Evolutionary conservation across 2,888 invertebrate species (phyloP).

Genomic region (Idaea dimidiata): DNA sequence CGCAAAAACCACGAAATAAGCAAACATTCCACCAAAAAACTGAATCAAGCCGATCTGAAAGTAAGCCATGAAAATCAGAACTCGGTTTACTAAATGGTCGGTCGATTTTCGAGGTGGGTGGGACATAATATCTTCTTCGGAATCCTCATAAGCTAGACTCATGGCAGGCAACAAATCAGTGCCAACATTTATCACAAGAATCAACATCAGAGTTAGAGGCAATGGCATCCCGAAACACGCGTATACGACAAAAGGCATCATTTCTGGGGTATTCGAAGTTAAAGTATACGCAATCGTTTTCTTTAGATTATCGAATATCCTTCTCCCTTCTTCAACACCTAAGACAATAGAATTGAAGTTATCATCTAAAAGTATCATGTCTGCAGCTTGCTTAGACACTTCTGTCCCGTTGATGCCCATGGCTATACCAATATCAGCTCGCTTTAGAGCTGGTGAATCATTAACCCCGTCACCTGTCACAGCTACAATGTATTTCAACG

Average conservation of each 20-base stretch:
- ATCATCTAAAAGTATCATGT: conserved; percentile 94
- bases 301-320: conserved; percentile 93
- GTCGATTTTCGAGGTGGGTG: conserved; percentile 77
- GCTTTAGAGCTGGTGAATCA: conserved; percentile 92
- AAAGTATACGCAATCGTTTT: conserved; percentile 92
- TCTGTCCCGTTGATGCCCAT: conserved; percentile 91
- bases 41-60: conserved; percentile 94
- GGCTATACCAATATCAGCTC: conserved; percentile 90
- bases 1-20: conserved; percentile 90
- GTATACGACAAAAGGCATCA: conserved; percentile 89
- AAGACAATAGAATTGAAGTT: conserved; percentile 94
- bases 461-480: conserved; percentile 95
- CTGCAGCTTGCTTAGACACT: conserved; percentile 93
- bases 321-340: conserved; percentile 89
- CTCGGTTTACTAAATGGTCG: conserved; percentile 78
- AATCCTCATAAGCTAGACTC: conserved; percentile 88
- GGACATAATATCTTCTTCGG: conserved; percentile 88
- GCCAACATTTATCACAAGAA: conserved; percentile 88
- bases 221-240: conserved; percentile 87
- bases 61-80: conserved; percentile 89
- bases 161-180: conserved; percentile 90
- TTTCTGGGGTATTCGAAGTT: conserved; percentile 92
- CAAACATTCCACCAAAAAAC: conserved; percentile 88
- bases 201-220: conserved; percentile 81
- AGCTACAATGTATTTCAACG: conserved; percentile 89